A percentile compares a stretch with the other conserved stretches of the same genome.
Evolutionary conservation across 2,888 invertebrate genomes (phyloP).

Genomic region (Steinernema scapterisci): DNA sequence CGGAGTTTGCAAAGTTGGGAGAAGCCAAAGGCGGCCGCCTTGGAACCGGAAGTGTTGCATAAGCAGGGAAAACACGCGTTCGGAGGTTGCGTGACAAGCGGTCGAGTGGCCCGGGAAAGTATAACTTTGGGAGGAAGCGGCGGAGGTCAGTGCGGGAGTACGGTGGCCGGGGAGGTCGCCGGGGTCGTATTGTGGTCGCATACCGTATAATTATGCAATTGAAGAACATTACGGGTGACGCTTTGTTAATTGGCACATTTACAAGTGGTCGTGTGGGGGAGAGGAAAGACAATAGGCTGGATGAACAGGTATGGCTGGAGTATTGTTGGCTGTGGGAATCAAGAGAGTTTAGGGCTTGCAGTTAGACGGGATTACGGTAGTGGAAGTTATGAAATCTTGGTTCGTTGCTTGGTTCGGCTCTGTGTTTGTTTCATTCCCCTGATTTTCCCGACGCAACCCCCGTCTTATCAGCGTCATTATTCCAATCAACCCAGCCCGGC

Average conservation of each 20-base stretch:
- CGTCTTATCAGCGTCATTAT: too few species aligned
- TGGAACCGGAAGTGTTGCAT: constrained; percentile 30
- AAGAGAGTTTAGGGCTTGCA: too few species aligned
- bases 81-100: not conserved
- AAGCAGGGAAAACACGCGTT: constrained; percentile 23
- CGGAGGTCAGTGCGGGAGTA: not conserved
- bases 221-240: constrained; percentile 26
- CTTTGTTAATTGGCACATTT: constrained; percentile 30
- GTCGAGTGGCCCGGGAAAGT: constrained; percentile 24
- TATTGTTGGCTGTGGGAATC: too few species aligned
- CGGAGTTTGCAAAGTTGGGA: constrained; percentile 5
- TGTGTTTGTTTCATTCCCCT: too few species aligned
- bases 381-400: too few species aligned
- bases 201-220: constrained; percentile 31
- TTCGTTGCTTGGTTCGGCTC: too few species aligned
- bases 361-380: too few species aligned
- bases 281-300: not conserved
- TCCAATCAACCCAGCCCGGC: too few species aligned
- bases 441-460: too few species aligned
- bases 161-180: not conserved
- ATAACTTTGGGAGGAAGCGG: not conserved
- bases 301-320: too few species aligned
- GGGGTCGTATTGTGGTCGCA: constrained; percentile 2
- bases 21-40: constrained; percentile 13
- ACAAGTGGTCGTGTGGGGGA: constrained; percentile 15